phyloP scores from a whole-genome alignment of 1,140 invertebrate species.

The Cydia amplana region DNA sequence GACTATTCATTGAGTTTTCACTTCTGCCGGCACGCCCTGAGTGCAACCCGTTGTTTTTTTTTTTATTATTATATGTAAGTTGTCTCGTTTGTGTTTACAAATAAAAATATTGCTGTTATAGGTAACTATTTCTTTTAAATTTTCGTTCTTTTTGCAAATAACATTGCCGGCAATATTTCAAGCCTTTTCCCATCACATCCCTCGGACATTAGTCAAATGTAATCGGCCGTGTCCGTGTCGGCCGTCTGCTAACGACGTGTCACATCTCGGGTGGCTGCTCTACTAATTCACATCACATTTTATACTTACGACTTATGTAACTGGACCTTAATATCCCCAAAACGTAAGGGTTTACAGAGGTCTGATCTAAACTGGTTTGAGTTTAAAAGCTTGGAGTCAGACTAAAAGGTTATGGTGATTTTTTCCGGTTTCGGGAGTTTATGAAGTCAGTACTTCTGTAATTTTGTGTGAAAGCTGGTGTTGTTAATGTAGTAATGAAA shows the following conservation, averaged over 20 bases:
- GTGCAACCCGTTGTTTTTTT: no score
- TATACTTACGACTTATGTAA: background rate
- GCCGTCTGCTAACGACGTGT: conserved; percentile 18
- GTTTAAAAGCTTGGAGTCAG: background rate
- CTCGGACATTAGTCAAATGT: conserved; percentile 11
- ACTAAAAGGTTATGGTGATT: background rate
- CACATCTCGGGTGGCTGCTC: conserved; percentile 9
- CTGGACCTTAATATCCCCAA: background rate
- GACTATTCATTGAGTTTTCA: no score
- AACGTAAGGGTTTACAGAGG: background rate
- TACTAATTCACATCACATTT: background rate
- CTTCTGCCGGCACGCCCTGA: no score
- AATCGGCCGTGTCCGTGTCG: background rate
- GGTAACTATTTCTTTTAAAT: no score
- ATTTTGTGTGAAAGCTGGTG: no score
- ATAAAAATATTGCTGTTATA: no score
- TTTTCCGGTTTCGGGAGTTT: background rate
- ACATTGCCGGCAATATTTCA: background rate
- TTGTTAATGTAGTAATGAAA: no score
- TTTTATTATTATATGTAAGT: no score
- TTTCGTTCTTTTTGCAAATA: background rate
- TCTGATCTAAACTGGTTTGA: no score
- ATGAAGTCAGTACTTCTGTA: background rate
- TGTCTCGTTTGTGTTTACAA: no score
- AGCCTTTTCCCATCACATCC: background rate